Conservation (phyloP, 2,113 vertebrate species). For the Steatornis caripensis region DNA sequence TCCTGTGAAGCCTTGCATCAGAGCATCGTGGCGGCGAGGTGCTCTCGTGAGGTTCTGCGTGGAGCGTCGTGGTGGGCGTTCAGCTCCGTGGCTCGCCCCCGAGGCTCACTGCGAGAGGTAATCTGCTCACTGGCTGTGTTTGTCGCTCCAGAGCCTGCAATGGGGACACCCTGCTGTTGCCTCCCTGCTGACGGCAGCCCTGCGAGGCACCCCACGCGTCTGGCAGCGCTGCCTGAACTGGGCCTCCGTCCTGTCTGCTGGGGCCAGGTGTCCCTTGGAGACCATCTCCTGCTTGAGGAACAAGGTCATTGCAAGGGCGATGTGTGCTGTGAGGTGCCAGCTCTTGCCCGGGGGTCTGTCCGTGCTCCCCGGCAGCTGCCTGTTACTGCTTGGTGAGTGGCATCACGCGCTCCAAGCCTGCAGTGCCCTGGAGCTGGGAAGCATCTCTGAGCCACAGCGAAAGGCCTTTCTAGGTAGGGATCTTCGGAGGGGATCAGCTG, state of each 20-base stretch:
- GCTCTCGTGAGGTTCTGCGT: background rate
- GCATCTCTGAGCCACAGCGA: background rate
- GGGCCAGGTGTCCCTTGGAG: background rate
- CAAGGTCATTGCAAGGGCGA: rapidly evolving
- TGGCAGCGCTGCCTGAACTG: background rate
- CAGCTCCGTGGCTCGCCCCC: background rate
- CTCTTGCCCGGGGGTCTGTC: rapidly evolving
- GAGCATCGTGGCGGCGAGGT: rapidly evolving
- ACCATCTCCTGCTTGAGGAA: background rate
- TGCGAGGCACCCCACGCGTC: background rate
- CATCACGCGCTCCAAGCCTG: too few relatives aligned
- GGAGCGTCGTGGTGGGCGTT: rapidly evolving
- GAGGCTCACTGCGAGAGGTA: background rate
- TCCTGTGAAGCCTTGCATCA: background rate
- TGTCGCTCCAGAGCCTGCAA: background rate
- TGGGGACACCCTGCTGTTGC: background rate
- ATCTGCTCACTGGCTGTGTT: too few relatives aligned
- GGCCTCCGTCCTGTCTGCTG: background rate
- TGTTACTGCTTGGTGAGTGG: background rate
- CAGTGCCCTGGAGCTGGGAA: background rate
- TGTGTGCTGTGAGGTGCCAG: background rate
- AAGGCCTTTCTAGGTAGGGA: background rate
- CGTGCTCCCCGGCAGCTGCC: background rate
- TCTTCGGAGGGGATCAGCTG: background rate
- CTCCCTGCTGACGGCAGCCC: background rate